Base-by-base conservation (phyloP, 2,113 vertebrate species). In the Myrmecobius fasciatus region DNA sequence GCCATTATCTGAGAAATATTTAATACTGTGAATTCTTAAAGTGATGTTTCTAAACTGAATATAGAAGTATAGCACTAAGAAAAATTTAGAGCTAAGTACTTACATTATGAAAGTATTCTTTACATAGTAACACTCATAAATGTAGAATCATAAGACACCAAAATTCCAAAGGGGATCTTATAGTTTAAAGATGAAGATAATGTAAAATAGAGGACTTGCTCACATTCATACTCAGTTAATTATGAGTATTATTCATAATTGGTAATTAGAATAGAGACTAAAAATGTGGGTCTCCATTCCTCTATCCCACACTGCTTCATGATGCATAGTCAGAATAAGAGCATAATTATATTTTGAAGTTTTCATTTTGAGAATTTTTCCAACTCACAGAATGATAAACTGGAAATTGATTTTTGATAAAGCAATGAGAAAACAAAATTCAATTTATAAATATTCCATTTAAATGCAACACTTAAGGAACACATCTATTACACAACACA, bases 1-100 rank as follows among this genome's bases (percentile, higher is more conserved):
- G n/a, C 60, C 52, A 94, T 96, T 94, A 94, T 43, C 88, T 94
- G 52, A 96, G 89, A 95, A 92, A 36, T 31, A 53, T 56, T 83
- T 53, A 48, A 56, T 52, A 24, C 22, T 92, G 54, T 25, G 91
- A 95, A 83, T 93, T 28, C 53, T 93, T 36, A 49, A 91, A 96
- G 28, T 48, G 56, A 90, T 56, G 90, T 46, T 94, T 93, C 60
- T 49, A 93, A 94, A 31, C 24, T 92, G 53, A 91, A 90, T 94
- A 49, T 31, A 89, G 49, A 11, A 89, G 25, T 22, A 22, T 2
- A 54, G 31, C 11, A 53, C 14, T 89, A 89, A 89, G 22, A 43
- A 56, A 7, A 25, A 56, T 46, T 24, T 56, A 25, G 20, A 91
- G 88, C 11, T 75, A 31, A 90, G 89, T 94, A 88, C 54, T 10